These are phyloP conservation scores for Scelioninae gen. 2 DNA, from an alignment of 2,888 invertebrate species.

Conservation along the genomic window DNA sequence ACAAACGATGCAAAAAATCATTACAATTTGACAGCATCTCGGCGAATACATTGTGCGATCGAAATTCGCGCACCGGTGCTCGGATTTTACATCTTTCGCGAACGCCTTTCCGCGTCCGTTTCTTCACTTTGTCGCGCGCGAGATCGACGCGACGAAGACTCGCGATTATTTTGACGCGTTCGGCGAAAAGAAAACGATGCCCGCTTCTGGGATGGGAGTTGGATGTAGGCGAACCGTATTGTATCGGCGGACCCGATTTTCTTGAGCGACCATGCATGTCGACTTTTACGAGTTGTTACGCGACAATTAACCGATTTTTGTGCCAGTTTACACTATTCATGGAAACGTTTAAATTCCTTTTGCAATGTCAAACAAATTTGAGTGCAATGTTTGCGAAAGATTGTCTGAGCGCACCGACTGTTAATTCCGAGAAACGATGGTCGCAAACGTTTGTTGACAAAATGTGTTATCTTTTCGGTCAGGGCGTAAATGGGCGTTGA, in stretches of 20 bases:
- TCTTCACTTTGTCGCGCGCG: neutral
- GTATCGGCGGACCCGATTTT: slow-evolving; percentile 67
- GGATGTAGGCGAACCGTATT: slow-evolving; percentile 36
- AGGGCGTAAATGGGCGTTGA: neutral
- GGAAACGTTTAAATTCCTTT: neutral
- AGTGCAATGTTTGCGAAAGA: too few species aligned
- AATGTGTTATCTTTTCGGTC: slow-evolving; percentile 13
- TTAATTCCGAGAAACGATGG: too few species aligned
- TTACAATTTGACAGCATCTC: neutral
- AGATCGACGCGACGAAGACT: slow-evolving; percentile 4
- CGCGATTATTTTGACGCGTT: slow-evolving; percentile 35
- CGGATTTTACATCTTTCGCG: neutral
- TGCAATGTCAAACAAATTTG: neutral
- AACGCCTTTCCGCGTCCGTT: neutral
- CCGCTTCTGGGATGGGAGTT: slow-evolving; percentile 29
- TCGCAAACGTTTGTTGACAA: neutral
- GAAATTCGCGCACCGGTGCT: too few species aligned
- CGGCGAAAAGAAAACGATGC: slow-evolving; percentile 47
- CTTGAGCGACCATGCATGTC: slow-evolving; percentile 68
- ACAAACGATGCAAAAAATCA: slow-evolving; percentile 1
- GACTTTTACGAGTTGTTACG: slow-evolving; percentile 36
- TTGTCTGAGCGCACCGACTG: too few species aligned
- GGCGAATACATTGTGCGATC: slow-evolving; percentile 5
- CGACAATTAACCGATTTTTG: slow-evolving; percentile 30
- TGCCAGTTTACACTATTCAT: neutral